phyloP scores from a whole-genome alignment of 1,140 invertebrate species.

The Cardiocondyla obscurior region DNA sequence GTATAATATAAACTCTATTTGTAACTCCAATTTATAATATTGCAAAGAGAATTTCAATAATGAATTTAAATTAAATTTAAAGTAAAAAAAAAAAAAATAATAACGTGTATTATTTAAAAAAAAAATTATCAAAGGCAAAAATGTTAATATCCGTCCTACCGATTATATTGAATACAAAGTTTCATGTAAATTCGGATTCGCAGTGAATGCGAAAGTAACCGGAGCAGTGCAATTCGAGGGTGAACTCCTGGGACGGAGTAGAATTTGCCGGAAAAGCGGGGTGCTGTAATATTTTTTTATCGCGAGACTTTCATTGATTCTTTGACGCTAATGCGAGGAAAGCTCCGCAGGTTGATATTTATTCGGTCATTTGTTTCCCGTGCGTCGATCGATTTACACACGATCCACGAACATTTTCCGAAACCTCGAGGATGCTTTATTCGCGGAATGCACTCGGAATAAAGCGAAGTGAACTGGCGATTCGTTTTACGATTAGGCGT shows the following conservation, averaged over 20 bases:
- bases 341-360: slow-evolving; percentile 34
- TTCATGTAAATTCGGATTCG: slow-evolving; percentile 7
- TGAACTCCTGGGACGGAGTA: not conserved
- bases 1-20: not conserved
- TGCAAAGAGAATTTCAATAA: not conserved
- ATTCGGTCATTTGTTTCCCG: slow-evolving; percentile 13
- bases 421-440: not conserved
- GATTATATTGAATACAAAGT: not conserved
- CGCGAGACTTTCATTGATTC: not conserved
- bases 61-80: not conserved
- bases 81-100: not conserved
- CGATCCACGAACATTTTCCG: not conserved
- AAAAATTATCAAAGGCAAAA: not conserved
- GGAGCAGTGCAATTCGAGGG: slow-evolving; percentile 36
- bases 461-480: slow-evolving; percentile 8
- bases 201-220: not conserved
- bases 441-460: slow-evolving; percentile 7
- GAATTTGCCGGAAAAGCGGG: slow-evolving; percentile 6
- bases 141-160: slow-evolving; percentile 14
- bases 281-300: slow-evolving; percentile 32
- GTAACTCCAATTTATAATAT: not conserved
- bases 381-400: not conserved
- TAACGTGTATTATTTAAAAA: not conserved
- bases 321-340: slow-evolving; percentile 14
- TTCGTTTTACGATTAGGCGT: slow-evolving; percentile 10